Evolutionary conservation across 2,113 vertebrate genomes (phyloP), one percentile per base, ranked within the genome.

Genomic region (Neodon shergylaensis): DNA sequence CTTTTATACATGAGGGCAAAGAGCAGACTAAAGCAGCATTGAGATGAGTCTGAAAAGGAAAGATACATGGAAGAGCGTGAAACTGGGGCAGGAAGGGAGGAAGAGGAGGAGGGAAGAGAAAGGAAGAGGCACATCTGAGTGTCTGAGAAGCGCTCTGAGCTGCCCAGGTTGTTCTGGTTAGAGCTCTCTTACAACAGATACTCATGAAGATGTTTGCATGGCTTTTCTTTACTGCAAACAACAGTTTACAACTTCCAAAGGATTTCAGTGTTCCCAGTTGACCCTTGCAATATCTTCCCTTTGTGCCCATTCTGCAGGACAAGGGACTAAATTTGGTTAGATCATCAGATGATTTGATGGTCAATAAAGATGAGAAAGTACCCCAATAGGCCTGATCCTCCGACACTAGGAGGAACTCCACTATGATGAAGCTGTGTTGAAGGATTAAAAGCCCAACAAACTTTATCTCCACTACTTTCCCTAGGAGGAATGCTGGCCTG

Each of bases 61-160:
- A 28, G 47, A 93, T 39, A 36, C 22, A 28, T 21, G 4, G 39
- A 79, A 44, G 39, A 7, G 21, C 6, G 2, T 7, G 31, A 47
- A 42, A 58, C 36, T 52, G 11, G 36, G 54, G 7, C 9, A 52
- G 0, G 7, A 28, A 72, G 16, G 7, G 68, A n/a, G 12, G 33
- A 0, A 11, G 0, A 7, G 7, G 14, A 42, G 13, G 19, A 11
- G 21, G 0, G 3, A 2, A 36, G 7, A 22, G 1, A 0, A 42
- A 16, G 8, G 16, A 6, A n/a, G 79, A 0, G 44, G 76, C 3
- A 58, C 4, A 13, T 54, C 7, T 3, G 0, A 19, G 4, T 7
- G 14, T 39, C 13, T 54, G 24, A 39, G 61, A 54, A 77, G 76
- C 44, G n/a, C 3, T 10, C 11, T 11, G 19, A 7, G 4, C 54